Conservation (phyloP, 2,113 vertebrate species). For the Piprites chloris region DNA sequence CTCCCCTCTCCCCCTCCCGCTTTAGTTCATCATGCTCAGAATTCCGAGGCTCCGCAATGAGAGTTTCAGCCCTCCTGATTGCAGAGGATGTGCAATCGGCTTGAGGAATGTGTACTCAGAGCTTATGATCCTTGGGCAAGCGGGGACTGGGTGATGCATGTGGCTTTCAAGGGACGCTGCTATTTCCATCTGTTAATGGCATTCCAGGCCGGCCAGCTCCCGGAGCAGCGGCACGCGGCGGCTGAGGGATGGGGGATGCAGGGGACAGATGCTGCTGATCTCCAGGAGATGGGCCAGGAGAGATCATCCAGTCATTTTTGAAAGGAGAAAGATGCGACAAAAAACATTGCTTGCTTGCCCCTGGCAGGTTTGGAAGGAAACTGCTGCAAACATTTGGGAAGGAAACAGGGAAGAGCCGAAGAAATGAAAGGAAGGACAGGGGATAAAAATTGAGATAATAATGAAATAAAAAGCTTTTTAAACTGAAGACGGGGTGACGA, state of each 20-base stretch:
- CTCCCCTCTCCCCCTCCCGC: slow-evolving; percentile 43
- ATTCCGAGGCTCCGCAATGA: slow-evolving; percentile 66
- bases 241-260: slow-evolving; percentile 51
- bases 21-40: slow-evolving; percentile 65
- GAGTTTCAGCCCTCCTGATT: slow-evolving; percentile 70
- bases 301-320: neutral
- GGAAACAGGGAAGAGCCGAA: slow-evolving; percentile 18
- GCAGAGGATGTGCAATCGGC: slow-evolving; percentile 72
- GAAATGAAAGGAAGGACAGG: neutral
- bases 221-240: neutral
- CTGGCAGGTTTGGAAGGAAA: neutral
- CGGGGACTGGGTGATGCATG: slow-evolving; percentile 74
- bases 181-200: slow-evolving; percentile 76
- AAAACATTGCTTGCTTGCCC: neutral
- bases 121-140: slow-evolving; percentile 74
- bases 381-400: neutral
- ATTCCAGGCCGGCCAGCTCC: slow-evolving; percentile 59
- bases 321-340: neutral
- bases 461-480: neutral
- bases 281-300: slow-evolving; percentile 54
- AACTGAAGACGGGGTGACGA: neutral
- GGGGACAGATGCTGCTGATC: slow-evolving; percentile 53
- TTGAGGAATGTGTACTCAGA: slow-evolving; percentile 79
- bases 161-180: slow-evolving; percentile 72
- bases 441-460: neutral